Base-by-base conservation (phyloP, 2,113 vertebrate species). In the Phasianus colchicus region DNA sequence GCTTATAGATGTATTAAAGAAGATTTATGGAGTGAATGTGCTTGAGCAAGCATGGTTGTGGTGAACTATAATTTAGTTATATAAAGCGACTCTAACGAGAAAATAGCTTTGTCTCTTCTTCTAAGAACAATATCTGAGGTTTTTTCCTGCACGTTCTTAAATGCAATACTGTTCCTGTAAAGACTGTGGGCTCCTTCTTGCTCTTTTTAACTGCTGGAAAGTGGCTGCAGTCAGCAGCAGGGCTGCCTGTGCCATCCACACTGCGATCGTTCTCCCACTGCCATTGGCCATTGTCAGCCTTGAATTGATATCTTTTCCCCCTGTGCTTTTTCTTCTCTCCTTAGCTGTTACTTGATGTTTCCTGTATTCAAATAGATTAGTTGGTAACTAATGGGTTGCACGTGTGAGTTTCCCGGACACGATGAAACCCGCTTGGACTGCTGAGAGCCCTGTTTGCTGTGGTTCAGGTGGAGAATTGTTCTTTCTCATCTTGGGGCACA, bases 161-260 rank as follows among this genome's bases (percentile, higher is more conserved):
- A 88, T 83, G 88, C 78, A 89, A 22, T 64, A 81, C 71, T 85
- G 94, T 87, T 96, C 91, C 74, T 95, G 55, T 66, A 52, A 21
- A n/a, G 96, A 95, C 43, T 74, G 79, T 67, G 96, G 86, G 32
- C 87, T 95, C 90, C 72, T 86, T 17, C 71, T 90, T 94, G 95
- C 90, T 93, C 90, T 96, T 97, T 96, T 92, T 95, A 97, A 94
- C 96, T 88, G 90, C 85, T 89, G 89, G 27, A 94, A 92, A 95
- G 72, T 90, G 95, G 42, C 70, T 69, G 83, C 17, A 60, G 83
- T 95, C 78, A 64, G 83, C 92, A 81, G 83, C 24, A 3, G 32
- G 89, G 82, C 95, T 90, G 77, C 60, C 27, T 38, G 36, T 66
- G 9, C 1, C 1, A 30, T 66, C 1, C 2, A 25, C 75, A 54